Base-by-base conservation (phyloP, 2,888 invertebrate species). In the Himalopsyche anomala region DNA sequence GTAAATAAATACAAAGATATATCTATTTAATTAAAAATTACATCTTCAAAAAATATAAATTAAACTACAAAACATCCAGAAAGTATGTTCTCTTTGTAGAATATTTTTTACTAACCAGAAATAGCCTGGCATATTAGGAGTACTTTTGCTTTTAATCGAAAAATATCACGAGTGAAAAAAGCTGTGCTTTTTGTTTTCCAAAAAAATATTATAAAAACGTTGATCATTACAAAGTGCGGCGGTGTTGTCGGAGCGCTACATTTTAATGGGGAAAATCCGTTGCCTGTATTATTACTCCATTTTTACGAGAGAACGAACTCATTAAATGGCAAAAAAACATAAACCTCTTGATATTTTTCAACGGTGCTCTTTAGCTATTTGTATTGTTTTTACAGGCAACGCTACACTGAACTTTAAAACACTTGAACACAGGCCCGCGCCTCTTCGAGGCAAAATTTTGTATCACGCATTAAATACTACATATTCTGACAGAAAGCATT, bases 291-390 rank as follows among this genome's bases (percentile, higher is more conserved):
- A 74, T 74, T 80, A 40, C 45, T 51, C 45, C 80, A 45, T 42
- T 80, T 80, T 80, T 80, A 45, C 80, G 42, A 45, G 51, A 80
- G 51, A 45, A n/a, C n/a, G 80, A 80, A 80, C 80, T 80, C 80
- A 80, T 80, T 80, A 80, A 80, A 80, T 45, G 51, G 80, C n/a
- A 80, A 80, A 80, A 80, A 80, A 80, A 80, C 80, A 51, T 80
- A 80, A 42, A 51, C 45, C 45, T 80, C 74, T 74, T 80, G 80
- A 51, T 80, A 45, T 80, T 80, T 80, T 80, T 80, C 80, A 80
- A 51, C 80, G 11, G 45, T 42, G 42, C 51, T 80, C 12, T 80
- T 80, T 80, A 80, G 19, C 12, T 42, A 45, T 80, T 51, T 51
- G 80, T 36, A 80, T 80, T 80, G 45, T 80, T 80, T 80, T 80